A percentile compares a stretch with the other conserved stretches of the same genome.
phyloP scores from a whole-genome alignment of 2,888 invertebrate species.

The Drosophila lacicola region DNA sequence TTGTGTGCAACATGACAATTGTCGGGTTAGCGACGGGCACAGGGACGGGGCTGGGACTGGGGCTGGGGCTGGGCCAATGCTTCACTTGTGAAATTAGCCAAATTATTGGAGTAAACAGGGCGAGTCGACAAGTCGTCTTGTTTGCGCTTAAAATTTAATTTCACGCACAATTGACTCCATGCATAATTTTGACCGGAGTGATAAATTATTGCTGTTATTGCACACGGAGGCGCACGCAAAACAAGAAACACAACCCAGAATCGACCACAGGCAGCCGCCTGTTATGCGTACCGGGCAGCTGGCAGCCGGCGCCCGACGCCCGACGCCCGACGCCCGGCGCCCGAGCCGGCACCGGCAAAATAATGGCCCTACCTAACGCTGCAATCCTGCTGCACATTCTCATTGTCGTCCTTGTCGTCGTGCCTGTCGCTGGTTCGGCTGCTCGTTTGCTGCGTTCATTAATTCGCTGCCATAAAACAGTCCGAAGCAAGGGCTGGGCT shows the following conservation, averaged over 20 bases:
- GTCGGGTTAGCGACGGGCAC: not conserved
- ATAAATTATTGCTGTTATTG: slow-evolving; percentile 82
- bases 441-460: slow-evolving; percentile 78
- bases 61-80: slow-evolving; percentile 8
- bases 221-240: slow-evolving; percentile 54
- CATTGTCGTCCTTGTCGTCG: slow-evolving; percentile 7
- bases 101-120: slow-evolving; percentile 78
- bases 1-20: slow-evolving; percentile 30
- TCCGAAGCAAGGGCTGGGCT: not conserved
- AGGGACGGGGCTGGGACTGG: not conserved
- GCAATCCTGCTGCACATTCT: slow-evolving; percentile 21
- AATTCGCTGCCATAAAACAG: slow-evolving; percentile 80
- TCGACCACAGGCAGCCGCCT: slow-evolving; percentile 48
- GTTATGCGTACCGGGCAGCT: slow-evolving; percentile 17
- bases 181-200: slow-evolving; percentile 79
- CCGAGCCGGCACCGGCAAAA: slow-evolving; percentile 51
- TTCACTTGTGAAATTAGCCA: slow-evolving; percentile 73
- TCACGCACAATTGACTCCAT: slow-evolving; percentile 81
- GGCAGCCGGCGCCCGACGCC: not conserved
- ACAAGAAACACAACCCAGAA: slow-evolving; percentile 33
- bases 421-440: slow-evolving; percentile 17
- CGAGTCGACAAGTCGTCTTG: slow-evolving; percentile 70
- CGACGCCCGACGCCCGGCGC: not conserved
- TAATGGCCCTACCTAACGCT: slow-evolving; percentile 64
- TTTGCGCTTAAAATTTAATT: slow-evolving; percentile 83